Evolutionary conservation across 2,113 vertebrate species (phyloP).

Genomic region (Neotragus pygmaeus): DNA sequence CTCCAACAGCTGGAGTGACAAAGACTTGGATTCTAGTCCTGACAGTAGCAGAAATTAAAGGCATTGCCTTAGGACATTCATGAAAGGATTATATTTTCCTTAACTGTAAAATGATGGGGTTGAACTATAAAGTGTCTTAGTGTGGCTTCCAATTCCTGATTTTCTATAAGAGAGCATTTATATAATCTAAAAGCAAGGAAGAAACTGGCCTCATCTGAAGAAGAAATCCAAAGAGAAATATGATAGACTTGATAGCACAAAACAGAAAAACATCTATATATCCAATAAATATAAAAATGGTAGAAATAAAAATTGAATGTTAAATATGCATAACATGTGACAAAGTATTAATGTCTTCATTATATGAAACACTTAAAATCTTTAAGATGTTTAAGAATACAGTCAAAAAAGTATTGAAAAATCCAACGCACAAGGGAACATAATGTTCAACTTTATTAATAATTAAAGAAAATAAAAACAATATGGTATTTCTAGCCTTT

Average conservation of each 20-base stretch:
- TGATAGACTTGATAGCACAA: not conserved
- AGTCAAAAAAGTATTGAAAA: not conserved
- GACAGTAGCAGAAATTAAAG: not conserved
- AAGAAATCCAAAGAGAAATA: not conserved
- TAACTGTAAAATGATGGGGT: not conserved
- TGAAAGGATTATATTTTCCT: not conserved
- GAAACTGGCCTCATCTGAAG: not conserved
- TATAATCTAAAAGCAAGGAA: not conserved
- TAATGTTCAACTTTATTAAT: not conserved
- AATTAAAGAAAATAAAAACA: not conserved
- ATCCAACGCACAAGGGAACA: not conserved
- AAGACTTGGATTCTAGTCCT: not conserved
- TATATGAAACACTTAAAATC: not conserved
- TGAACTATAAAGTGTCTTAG: not conserved
- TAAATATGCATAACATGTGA: not conserved
- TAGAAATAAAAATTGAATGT: not conserved
- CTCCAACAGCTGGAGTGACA: not conserved
- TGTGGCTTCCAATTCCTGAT: not conserved
- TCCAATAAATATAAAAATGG: not conserved
- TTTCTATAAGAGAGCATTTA: not conserved
- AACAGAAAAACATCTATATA: not conserved
- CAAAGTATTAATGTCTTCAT: not conserved
- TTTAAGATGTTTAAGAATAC: not conserved
- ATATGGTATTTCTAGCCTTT: not conserved
- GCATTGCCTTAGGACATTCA: not conserved